phyloP scores from a whole-genome alignment of 1,140 invertebrate genomes.

The Danaus melanippus region DNA sequence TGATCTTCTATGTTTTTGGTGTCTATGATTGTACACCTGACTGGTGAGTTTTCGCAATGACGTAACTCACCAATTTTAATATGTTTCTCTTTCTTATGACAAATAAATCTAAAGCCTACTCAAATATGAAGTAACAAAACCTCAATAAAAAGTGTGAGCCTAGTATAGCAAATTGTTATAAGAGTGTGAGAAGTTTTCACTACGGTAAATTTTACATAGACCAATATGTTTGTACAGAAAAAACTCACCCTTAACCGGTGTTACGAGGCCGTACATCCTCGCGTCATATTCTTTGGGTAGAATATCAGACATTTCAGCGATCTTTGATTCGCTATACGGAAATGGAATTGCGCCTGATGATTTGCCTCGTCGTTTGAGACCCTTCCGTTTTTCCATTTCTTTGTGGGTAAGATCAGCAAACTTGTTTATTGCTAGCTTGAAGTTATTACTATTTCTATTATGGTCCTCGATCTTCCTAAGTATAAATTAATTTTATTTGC shows the following conservation, averaged over 20 bases:
- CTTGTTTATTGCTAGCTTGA: constrained; percentile 42
- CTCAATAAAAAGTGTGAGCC: too few relatives aligned
- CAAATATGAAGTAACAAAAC: too few relatives aligned
- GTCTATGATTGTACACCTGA: too few relatives aligned
- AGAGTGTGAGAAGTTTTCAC: too few relatives aligned
- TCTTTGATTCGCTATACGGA: constrained; percentile 69
- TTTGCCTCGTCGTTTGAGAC: constrained; percentile 27
- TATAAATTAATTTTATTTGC: background rate
- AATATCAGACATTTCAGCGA: constrained; percentile 30
- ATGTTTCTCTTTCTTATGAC: too few relatives aligned
- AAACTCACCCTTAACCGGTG: constrained; percentile 87
- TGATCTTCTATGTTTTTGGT: too few relatives aligned
- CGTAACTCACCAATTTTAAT: too few relatives aligned
- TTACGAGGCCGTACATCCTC: constrained; percentile 89
- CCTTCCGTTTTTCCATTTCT: constrained; percentile 39
- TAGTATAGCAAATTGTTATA: too few relatives aligned
- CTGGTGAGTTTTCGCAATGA: too few relatives aligned
- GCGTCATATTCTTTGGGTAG: constrained; percentile 87
- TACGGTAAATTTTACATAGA: too few relatives aligned
- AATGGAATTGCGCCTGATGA: constrained; percentile 78
- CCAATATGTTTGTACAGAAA: too few relatives aligned
- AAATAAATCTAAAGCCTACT: too few relatives aligned
- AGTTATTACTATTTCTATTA: constrained; percentile 38
- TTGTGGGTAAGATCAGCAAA: constrained; percentile 46
- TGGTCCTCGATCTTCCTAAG: constrained; percentile 15